Evolutionary conservation across 1,140 invertebrate genomes (phyloP).

Genomic region (Trichogramma pretiosum): DNA sequence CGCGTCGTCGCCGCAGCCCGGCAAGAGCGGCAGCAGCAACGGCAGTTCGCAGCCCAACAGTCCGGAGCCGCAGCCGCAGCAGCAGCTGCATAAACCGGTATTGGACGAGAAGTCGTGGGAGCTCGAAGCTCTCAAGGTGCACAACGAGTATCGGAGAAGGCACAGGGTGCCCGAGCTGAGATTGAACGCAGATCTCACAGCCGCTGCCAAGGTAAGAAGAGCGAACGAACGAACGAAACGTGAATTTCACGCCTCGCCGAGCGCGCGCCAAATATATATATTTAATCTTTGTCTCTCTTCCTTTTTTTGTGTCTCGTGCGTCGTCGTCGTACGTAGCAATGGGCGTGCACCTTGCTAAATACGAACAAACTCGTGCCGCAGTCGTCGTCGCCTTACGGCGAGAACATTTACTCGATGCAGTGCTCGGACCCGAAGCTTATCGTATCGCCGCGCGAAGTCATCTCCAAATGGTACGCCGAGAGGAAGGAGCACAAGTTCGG

Average conservation of each 20-base stretch:
- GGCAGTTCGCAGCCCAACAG: neutral
- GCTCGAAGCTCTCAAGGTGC: conserved; percentile 56
- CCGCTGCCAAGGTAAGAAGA: conserved; percentile 46
- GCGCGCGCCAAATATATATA: neutral
- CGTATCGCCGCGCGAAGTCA: conserved; percentile 55
- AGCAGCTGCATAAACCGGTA: too few species aligned
- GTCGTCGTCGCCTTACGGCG: conserved; percentile 52
- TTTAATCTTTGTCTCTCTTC: neutral
- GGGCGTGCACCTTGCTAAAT: conserved; percentile 67
- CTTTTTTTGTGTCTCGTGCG: neutral
- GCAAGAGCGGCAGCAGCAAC: neutral
- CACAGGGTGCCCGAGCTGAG: conserved; percentile 60
- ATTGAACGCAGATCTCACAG: conserved; percentile 48
- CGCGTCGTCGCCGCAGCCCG: neutral
- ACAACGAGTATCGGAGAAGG: conserved; percentile 69
- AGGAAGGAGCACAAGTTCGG: conserved; percentile 54
- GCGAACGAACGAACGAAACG: too few species aligned
- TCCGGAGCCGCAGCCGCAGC: neutral
- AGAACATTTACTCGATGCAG: conserved; percentile 62
- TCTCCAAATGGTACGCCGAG: conserved; percentile 63
- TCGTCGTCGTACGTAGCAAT: conserved; percentile 38
- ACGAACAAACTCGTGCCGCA: conserved; percentile 59
- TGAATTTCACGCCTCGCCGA: too few species aligned
- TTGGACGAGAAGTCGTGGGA: conserved; percentile 47
- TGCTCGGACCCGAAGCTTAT: conserved; percentile 57